Percentiles rank a stretch among this genome's conserved stretches.
Evolutionary conservation across 2,797 vertebrate genomes (phyloP).

Genomic region (Sebastes variabilis): DNA sequence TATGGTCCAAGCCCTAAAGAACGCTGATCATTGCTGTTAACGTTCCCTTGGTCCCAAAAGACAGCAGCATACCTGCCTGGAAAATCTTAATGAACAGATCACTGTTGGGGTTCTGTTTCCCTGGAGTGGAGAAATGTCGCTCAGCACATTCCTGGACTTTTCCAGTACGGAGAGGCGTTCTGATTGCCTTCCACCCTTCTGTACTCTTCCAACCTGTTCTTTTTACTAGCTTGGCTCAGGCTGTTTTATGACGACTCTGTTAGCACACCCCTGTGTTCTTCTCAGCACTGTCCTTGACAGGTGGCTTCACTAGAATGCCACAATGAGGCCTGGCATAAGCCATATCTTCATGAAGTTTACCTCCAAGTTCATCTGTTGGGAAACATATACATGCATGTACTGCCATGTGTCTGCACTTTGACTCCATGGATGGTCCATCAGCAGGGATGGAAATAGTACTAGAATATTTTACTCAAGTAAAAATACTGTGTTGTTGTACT

Average conservation of each 20-base stretch:
- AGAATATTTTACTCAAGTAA: neutral
- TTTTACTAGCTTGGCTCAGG: conserved; percentile 65
- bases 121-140: conserved; percentile 44
- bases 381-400: neutral
- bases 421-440: neutral
- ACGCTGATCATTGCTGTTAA: conserved; percentile 17
- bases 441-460: neutral
- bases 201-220: conserved; percentile 45
- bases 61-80: conserved; percentile 25
- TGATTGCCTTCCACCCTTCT: conserved; percentile 50
- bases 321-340: conserved; percentile 11
- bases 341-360: neutral
- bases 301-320: conserved; percentile 34
- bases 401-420: neutral
- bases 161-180: conserved; percentile 52
- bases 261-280: conserved; percentile 46
- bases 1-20: neutral
- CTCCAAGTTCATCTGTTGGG: neutral
- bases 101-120: conserved; percentile 41
- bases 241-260: conserved; percentile 66
- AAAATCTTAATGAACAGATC: conserved; percentile 47
- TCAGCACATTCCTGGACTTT: conserved; percentile 73
- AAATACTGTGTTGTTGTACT: neutral
- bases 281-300: conserved; percentile 52
- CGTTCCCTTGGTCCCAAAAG: neutral